These are phyloP conservation scores for Corticium candelabrum DNA, from an alignment of 37 sponge, comb jelly and placozoan genomes.

Conservation along the genomic window DNA sequence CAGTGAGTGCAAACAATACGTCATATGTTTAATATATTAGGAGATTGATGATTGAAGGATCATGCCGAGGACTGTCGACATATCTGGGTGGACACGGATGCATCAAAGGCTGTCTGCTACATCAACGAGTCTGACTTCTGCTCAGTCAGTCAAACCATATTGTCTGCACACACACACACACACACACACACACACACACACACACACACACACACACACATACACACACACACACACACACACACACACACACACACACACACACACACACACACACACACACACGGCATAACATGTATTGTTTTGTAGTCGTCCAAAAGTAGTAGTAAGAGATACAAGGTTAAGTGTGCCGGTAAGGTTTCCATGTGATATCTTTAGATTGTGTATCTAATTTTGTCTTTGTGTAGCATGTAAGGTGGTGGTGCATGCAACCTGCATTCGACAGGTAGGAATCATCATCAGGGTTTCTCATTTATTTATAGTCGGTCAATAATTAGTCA, in stretches of 20 bases:
- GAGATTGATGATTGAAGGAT: not conserved
- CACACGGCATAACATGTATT: not conserved
- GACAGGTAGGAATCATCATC: slow-evolving; percentile 37
- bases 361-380: no score
- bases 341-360: not conserved
- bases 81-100: not conserved
- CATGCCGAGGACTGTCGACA: not conserved
- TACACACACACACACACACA: slow-evolving; percentile 1
- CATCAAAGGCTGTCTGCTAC: not conserved
- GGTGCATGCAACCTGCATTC: slow-evolving; percentile 42
- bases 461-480: no score
- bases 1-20: not conserved
- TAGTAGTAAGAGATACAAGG: not conserved
- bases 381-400: not conserved
- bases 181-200: not conserved
- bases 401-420: slow-evolving; percentile 47
- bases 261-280: not conserved
- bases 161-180: slow-evolving; percentile 1
- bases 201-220: slow-evolving; percentile 5
- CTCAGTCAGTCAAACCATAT: not conserved
- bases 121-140: not conserved
- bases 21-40: no score
- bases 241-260: slow-evolving; percentile 5
- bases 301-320: not conserved
- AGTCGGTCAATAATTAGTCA: no score